Conservation (phyloP, 1,140 invertebrate genomes). For the Drosophila teissieri region DNA sequence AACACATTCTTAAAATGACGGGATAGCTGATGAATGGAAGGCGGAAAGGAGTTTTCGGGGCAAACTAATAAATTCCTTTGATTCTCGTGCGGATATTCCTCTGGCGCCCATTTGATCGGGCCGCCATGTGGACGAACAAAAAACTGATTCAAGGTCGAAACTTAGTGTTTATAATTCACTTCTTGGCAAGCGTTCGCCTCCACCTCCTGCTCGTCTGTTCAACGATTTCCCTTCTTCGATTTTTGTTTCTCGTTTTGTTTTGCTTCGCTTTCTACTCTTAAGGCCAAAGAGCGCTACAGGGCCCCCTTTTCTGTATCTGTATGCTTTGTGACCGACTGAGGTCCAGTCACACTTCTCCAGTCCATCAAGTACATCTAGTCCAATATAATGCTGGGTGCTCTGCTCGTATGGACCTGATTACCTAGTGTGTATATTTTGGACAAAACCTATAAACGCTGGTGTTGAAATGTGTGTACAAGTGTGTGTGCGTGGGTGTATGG, state of each 20-base stretch:
- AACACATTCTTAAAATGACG: conserved; percentile 78
- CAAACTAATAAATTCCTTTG: conserved; percentile 24
- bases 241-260: conserved; percentile 14
- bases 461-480: background rate
- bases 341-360: conserved; percentile 15
- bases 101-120: conserved; percentile 16
- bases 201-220: conserved; percentile 15
- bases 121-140: conserved; percentile 62
- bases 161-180: conserved; percentile 54
- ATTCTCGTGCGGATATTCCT: conserved; percentile 5
- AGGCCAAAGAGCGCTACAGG: conserved; percentile 64
- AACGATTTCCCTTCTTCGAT: conserved; percentile 34
- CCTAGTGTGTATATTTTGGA: conserved; percentile 67
- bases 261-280: conserved; percentile 47
- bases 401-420: conserved; percentile 57
- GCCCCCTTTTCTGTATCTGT: conserved; percentile 47
- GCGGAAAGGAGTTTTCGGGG: conserved; percentile 2
- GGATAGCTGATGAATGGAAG: conserved; percentile 46
- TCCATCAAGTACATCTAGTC: conserved; percentile 43
- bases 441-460: conserved; percentile 58
- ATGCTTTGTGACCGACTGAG: conserved; percentile 53
- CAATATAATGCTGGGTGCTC: conserved; percentile 42
- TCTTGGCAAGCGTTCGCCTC: conserved; percentile 70
- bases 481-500: conserved; percentile 20
- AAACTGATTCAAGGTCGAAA: conserved; percentile 76